A percentile compares a stretch with the other conserved stretches of the same genome.
These are phyloP conservation scores for Dermolepida albohirtum DNA, from an alignment of 2,888 invertebrate species.

Conservation along the genomic window DNA sequence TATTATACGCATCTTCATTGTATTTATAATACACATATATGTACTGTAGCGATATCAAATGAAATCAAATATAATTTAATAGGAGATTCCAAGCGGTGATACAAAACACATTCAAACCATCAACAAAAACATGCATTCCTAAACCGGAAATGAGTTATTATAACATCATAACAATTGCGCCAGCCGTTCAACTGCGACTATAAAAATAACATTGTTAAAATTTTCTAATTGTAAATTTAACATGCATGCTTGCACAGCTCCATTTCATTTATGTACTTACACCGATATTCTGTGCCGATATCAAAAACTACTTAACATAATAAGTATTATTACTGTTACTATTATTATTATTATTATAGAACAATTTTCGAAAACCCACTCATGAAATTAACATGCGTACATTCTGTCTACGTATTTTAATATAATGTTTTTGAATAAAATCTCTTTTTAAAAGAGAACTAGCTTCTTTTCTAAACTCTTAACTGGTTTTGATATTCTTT, in stretches of 20 bases:
- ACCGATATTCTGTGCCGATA: background rate
- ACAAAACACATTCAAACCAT: constrained; percentile 29
- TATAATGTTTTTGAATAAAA: constrained; percentile 23
- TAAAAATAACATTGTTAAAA: constrained; percentile 44
- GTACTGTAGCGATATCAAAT: background rate
- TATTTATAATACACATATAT: too few species aligned
- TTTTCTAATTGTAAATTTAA: constrained; percentile 43
- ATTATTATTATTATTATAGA: too few species aligned
- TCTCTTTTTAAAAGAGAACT: constrained; percentile 1
- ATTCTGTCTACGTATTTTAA: constrained; percentile 5
- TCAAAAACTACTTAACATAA: too few species aligned
- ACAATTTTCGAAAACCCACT: constrained; percentile 19
- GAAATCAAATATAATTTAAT: constrained; percentile 32
- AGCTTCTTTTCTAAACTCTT: constrained; percentile 19
- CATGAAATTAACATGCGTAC: constrained; percentile 5
- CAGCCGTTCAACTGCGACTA: constrained; percentile 35
- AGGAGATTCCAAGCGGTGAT: constrained; percentile 19
- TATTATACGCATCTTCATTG: too few species aligned
- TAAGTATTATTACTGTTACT: too few species aligned
- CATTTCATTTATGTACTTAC: constrained; percentile 17
- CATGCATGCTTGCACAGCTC: constrained; percentile 42
- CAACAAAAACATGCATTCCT: constrained; percentile 25
- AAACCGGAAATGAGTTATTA: constrained; percentile 43
- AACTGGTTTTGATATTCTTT: constrained; percentile 22
- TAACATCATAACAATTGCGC: constrained; percentile 40